Evolutionary conservation across 2,113 vertebrate species (phyloP), one percentile per base, ranked within the genome.

Genomic region (human): DNA sequence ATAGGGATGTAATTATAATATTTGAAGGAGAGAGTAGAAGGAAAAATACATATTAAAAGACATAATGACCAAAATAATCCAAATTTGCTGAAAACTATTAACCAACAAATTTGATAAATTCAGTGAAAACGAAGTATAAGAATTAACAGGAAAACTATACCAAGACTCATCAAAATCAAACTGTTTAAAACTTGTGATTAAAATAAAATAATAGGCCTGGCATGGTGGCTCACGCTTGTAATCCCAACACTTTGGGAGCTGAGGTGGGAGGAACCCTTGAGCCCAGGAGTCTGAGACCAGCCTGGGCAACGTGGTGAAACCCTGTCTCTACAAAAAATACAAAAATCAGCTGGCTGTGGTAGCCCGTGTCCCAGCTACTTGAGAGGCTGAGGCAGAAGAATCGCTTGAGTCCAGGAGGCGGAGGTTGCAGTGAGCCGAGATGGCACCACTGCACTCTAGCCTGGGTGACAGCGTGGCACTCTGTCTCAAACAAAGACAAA

Each of bases 21-120:
- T 14, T 8, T 20, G 5, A 52, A 61, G 12, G 5, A 52, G 2
- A 35, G 6, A 66, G 10, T 0, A 32, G 8, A 43, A 3, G 8
- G 43, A 55, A 66, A 7, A 48, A 90, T 45, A 23, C 2, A 32
- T 59, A 64, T 73, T 16, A 76, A 4, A 89, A 20, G 16, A 64
- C 10, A 73, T 35, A 38, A 70, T 73, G 12, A 50, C 0, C 1
- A 38, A 30, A 55, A 14, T 8, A 90, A 76, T 27, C 0, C 57
- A 45, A 90, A 95, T 40, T 0, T 82, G 1, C 12, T 76, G 6
- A 75, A 75, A 61, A 35, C 5, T 20, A 17, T 55, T 66, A 17
- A 43, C 14, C 35, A 11, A 66, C 22, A 66, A 1, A 14, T 45
- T 73, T 10, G 48, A 14, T 59, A n/a, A 89, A 48, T 18, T 64